Evolutionary conservation across 2,113 vertebrate species (phyloP).

Genomic region (Clarias magur): DNA sequence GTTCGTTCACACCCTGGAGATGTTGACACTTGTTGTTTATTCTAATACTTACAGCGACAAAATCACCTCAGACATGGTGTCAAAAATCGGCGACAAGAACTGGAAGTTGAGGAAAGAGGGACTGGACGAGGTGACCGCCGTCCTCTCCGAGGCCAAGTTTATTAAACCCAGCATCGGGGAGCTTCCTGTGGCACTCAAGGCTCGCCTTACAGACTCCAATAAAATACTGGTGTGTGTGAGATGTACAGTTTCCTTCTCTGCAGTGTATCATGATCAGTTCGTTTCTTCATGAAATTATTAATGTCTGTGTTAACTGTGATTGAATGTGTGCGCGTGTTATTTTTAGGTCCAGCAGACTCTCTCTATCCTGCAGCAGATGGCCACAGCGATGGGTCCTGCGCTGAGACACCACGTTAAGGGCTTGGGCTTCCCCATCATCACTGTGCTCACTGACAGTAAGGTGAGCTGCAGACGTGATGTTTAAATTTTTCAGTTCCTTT

Average conservation of each 20-base stretch:
- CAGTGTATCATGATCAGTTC: too few species aligned
- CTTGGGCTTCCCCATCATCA: conserved; percentile 86
- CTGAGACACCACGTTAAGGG: conserved; percentile 89
- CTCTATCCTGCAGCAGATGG: conserved; percentile 88
- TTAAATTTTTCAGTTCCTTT: too few species aligned
- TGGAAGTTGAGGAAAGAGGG: conserved; percentile 98
- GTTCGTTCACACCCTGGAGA: background rate
- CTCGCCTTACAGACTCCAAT: conserved; percentile 92
- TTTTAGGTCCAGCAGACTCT: conserved; percentile 90
- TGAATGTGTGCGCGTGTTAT: background rate
- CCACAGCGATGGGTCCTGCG: conserved; percentile 87
- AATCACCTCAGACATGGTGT: conserved; percentile 86
- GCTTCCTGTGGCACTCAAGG: conserved; percentile 85
- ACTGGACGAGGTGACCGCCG: conserved; percentile 85
- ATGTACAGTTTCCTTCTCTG: background rate
- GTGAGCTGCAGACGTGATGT: conserved; percentile 64
- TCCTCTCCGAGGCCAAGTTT: conserved; percentile 96
- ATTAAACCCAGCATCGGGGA: conserved; percentile 91
- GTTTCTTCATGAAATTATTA: background rate
- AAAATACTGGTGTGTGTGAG: conserved; percentile 85
- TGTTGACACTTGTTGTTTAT: background rate
- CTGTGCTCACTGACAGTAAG: conserved; percentile 95
- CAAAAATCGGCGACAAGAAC: conserved; percentile 94
- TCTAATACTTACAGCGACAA: conserved; percentile 79
- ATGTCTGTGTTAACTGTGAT: too few species aligned